phyloP scores from a whole-genome alignment of 2,888 invertebrate genomes.

The Caenorhabditis sp. region DNA sequence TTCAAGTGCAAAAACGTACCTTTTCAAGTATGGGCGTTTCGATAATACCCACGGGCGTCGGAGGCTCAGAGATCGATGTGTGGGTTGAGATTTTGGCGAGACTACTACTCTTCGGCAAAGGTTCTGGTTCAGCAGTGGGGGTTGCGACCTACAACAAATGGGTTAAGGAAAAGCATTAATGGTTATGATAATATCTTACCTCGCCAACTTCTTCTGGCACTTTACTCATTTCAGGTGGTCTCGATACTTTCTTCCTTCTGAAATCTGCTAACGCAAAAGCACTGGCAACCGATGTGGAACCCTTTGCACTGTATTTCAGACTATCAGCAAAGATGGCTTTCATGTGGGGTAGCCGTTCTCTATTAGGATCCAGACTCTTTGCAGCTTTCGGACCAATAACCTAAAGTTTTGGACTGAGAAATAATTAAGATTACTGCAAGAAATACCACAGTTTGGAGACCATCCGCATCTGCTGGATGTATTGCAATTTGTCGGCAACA shows the following conservation, averaged over 20 bases:
- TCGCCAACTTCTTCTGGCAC: slow-evolving; percentile 48
- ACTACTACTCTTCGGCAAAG: slow-evolving; percentile 37
- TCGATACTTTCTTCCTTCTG: slow-evolving; percentile 46
- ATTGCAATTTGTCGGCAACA: slow-evolving; percentile 45
- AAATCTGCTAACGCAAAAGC: slow-evolving; percentile 57
- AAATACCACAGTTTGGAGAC: slow-evolving; percentile 49
- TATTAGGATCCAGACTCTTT: slow-evolving; percentile 16
- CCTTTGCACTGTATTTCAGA: slow-evolving; percentile 61
- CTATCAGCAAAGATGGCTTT: slow-evolving; percentile 57
- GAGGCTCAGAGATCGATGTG: slow-evolving; percentile 36
- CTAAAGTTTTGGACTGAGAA: slow-evolving; percentile 4
- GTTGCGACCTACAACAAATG: neutral
- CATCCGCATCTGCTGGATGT: slow-evolving; percentile 36
- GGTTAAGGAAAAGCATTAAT: neutral
- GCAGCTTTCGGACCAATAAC: slow-evolving; percentile 38
- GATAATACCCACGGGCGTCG: slow-evolving; percentile 39
- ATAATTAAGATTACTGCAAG: neutral
- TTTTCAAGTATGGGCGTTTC: slow-evolving; percentile 65
- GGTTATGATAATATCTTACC: no score
- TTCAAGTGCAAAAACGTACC: no score
- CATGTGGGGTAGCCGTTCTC: slow-evolving; percentile 54
- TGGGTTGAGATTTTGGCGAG: slow-evolving; percentile 42
- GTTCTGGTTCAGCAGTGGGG: slow-evolving; percentile 1
- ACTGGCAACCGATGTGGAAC: slow-evolving; percentile 51
- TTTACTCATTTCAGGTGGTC: slow-evolving; percentile 48